Conservation (phyloP, 2,797 vertebrate species). For the Parauchenoglanis punctatus region DNA sequence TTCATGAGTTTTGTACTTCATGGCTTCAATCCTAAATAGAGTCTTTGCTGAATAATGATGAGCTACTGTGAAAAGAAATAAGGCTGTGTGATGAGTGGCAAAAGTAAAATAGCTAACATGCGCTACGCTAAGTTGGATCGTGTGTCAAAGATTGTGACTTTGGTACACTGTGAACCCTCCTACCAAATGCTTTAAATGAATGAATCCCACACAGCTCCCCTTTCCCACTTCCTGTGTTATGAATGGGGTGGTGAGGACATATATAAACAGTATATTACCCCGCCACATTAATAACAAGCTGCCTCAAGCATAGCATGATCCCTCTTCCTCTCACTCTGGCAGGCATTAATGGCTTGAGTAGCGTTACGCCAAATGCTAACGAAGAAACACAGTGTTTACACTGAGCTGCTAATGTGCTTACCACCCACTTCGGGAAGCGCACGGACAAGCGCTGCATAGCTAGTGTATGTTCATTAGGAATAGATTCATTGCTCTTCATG, state of each 20-base stretch:
- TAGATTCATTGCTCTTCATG: conserved; percentile 33
- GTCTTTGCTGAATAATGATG: neutral
- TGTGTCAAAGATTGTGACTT: neutral
- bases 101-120: neutral
- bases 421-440: conserved; percentile 22
- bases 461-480: conserved; percentile 25
- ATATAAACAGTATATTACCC: conserved; percentile 52
- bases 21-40: neutral
- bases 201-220: conserved; percentile 18
- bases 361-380: conserved; percentile 56
- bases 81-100: neutral
- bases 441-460: neutral
- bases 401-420: conserved; percentile 54
- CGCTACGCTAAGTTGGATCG: neutral
- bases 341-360: conserved; percentile 56
- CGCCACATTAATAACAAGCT: conserved; percentile 54
- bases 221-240: conserved; percentile 30
- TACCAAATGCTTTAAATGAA: neutral
- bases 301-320: conserved; percentile 35
- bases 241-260: conserved; percentile 39
- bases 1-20: neutral
- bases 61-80: neutral
- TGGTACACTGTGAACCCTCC: neutral
- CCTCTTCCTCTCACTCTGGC: conserved; percentile 44
- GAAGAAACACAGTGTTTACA: conserved; percentile 58